Conservation (phyloP, 2,888 invertebrate species). For the Pristionchus arcanus region DNA sequence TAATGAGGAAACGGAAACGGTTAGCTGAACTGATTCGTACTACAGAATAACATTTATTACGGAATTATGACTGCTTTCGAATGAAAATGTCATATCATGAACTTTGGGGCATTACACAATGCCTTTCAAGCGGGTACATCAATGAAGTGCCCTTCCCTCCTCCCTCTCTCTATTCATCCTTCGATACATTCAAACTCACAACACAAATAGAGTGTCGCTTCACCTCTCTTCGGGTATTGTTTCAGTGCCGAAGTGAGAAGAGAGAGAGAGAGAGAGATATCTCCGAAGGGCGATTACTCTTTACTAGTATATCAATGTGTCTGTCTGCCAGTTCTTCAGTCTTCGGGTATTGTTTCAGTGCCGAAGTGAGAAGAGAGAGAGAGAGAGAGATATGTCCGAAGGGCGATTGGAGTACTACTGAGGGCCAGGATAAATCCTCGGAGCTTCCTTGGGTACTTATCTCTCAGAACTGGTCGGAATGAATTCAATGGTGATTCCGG, state of each 20-base stretch:
- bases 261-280: background rate
- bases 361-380: background rate
- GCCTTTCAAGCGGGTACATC: background rate
- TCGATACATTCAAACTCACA: slow-evolving; percentile 34
- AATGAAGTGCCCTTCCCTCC: slow-evolving; percentile 28
- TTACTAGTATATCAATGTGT: no score
- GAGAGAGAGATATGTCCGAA: background rate
- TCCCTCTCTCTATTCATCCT: slow-evolving; percentile 14
- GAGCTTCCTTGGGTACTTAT: background rate
- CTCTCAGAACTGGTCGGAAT: slow-evolving; percentile 26
- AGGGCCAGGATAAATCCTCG: background rate
- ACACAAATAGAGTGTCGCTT: slow-evolving; percentile 45
- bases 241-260: slow-evolving; percentile 21
- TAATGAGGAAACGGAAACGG: background rate
- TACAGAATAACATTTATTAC: background rate
- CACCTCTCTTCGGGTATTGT: slow-evolving; percentile 18
- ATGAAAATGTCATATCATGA: background rate
- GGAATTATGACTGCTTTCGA: background rate
- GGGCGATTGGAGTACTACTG: background rate
- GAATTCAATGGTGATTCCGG: background rate
- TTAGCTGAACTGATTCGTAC: background rate
- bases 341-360: slow-evolving; percentile 38
- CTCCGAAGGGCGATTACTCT: background rate
- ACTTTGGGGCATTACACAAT: background rate
- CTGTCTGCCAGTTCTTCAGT: no score